These are phyloP conservation scores for Popillia japonica DNA, from an alignment of 1,140 invertebrate species.

Conservation along the genomic window DNA sequence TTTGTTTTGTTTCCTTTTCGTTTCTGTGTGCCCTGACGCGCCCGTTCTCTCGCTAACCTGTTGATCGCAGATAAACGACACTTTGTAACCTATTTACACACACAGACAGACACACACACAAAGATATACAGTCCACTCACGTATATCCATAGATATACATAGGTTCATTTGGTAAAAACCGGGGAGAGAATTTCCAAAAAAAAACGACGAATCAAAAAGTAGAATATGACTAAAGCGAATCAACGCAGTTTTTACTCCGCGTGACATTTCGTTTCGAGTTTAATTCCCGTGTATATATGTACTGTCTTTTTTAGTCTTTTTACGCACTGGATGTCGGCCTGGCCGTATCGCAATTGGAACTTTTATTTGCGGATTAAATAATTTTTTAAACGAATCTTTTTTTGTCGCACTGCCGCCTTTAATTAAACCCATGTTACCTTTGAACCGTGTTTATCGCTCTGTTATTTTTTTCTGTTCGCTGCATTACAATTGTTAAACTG, in stretches of 20 bases:
- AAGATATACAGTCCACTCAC: no score
- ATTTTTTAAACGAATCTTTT: slow-evolving; percentile 6
- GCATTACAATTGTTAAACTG: no score
- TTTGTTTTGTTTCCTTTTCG: slow-evolving; percentile 41
- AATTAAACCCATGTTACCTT: slow-evolving; percentile 11
- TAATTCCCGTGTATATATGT: slow-evolving; percentile 38
- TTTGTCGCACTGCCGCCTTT: slow-evolving; percentile 14
- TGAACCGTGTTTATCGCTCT: not conserved
- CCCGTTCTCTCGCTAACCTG: slow-evolving; percentile 36
- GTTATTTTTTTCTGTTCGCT: no score
- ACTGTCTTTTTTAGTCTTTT: not conserved
- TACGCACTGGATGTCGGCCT: not conserved
- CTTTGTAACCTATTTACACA: slow-evolving; percentile 41
- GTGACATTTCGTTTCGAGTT: slow-evolving; percentile 40
- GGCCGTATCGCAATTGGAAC: not conserved
- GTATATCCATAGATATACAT: slow-evolving; percentile 5
- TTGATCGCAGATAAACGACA: slow-evolving; percentile 42
- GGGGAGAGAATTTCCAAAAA: slow-evolving; percentile 12
- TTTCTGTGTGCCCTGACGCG: slow-evolving; percentile 27
- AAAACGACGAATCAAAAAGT: slow-evolving; percentile 22
- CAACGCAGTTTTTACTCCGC: slow-evolving; percentile 30
- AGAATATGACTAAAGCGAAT: slow-evolving; percentile 36
- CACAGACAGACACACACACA: no score
- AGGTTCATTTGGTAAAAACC: slow-evolving; percentile 18
- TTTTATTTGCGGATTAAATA: slow-evolving; percentile 26